Evolutionary conservation across 2,797 vertebrate genomes (phyloP).

Genomic region (Parauchenoglanis punctatus): DNA sequence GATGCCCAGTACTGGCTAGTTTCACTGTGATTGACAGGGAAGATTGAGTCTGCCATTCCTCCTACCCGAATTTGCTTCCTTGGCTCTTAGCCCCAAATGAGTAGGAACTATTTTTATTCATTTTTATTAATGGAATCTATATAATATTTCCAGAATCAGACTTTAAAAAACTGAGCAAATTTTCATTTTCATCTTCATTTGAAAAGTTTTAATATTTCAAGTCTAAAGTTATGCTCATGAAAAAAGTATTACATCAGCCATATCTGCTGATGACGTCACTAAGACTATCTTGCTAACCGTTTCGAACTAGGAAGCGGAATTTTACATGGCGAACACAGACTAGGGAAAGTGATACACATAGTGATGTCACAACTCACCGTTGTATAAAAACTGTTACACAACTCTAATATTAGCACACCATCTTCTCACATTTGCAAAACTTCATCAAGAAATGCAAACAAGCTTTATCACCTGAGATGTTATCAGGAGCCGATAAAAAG

Average conservation of each 20-base stretch:
- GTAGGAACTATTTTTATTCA: neutral
- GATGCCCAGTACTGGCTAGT: neutral
- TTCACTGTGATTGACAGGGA: neutral
- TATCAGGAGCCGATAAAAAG: neutral
- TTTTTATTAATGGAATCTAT: neutral
- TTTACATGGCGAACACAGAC: too few species aligned
- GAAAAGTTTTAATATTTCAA: too few species aligned
- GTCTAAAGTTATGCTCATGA: too few species aligned
- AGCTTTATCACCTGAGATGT: neutral
- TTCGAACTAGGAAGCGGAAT: too few species aligned
- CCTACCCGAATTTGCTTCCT: neutral
- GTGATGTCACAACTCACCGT: too few species aligned
- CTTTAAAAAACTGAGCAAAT: neutral
- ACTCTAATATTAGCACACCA: neutral
- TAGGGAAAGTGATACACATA: too few species aligned
- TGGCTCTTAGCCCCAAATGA: neutral
- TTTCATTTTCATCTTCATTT: too few species aligned
- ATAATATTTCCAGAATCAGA: neutral
- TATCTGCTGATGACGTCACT: too few species aligned
- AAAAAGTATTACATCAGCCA: too few species aligned
- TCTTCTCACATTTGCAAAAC: neutral
- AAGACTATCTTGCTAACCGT: too few species aligned
- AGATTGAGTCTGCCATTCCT: neutral
- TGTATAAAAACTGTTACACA: neutral
- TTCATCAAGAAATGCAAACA: neutral